Conservation (phyloP, 2,113 vertebrate species). For the Cochlearius cochlearius region DNA sequence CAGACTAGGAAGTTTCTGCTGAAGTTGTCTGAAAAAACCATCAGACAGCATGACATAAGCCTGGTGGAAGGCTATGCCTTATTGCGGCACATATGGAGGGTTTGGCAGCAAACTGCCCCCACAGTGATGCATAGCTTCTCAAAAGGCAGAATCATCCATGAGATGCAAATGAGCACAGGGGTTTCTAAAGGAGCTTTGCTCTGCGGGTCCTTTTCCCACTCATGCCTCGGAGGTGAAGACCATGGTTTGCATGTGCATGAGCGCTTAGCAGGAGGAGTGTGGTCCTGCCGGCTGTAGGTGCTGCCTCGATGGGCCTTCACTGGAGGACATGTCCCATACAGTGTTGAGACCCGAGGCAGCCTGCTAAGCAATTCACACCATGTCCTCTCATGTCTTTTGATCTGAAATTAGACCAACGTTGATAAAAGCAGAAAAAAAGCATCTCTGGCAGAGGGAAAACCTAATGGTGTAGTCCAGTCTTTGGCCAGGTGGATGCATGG, state of each 20-base stretch:
- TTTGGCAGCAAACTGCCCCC: not conserved
- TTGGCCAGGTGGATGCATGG: not conserved
- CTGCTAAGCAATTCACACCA: not conserved
- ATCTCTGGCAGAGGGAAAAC: not conserved
- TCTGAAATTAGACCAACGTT: not conserved
- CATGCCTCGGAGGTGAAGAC: not conserved
- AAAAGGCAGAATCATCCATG: not conserved
- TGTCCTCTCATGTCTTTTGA: not conserved
- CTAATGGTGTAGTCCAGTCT: not conserved
- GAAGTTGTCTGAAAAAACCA: not conserved
- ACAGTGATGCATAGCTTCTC: not conserved
- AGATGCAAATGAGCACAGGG: not conserved
- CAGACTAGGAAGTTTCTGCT: not conserved
- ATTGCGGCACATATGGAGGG: not conserved
- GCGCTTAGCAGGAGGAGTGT: not conserved
- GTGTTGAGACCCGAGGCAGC: not conserved
- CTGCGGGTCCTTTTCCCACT: not conserved
- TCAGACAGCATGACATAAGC: not conserved
- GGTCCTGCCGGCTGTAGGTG: not conserved
- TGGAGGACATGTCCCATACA: accelerated
- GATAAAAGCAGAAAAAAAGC: not conserved
- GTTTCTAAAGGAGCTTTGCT: not conserved
- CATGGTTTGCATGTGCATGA: not conserved
- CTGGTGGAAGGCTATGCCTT: not conserved
- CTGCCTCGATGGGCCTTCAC: not conserved